Conservation (phyloP, 2,113 vertebrate genomes). For the Serinus canaria region DNA sequence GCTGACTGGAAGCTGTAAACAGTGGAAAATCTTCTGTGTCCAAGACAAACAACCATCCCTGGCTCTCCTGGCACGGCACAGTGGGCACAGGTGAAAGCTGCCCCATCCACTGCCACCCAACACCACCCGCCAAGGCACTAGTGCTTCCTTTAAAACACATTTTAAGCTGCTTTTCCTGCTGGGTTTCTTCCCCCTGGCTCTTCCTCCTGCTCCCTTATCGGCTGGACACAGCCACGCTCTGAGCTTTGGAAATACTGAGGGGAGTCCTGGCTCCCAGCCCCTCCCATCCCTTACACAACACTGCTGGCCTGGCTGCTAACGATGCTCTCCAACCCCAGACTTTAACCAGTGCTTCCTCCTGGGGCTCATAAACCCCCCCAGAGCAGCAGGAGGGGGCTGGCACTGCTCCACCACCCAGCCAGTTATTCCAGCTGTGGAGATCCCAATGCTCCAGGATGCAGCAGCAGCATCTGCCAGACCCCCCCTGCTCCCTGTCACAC, state of each 20-base stretch:
- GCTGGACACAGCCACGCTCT: background rate
- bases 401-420: background rate
- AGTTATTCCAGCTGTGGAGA: constrained; percentile 2
- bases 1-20: background rate
- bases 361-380: background rate
- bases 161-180: background rate
- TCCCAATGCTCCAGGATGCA: background rate
- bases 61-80: background rate
- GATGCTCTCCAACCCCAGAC: background rate
- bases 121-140: background rate
- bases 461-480: background rate
- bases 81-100: background rate
- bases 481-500: background rate
- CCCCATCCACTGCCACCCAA: background rate
- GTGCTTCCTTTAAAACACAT: background rate
- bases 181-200: background rate
- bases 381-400: background rate
- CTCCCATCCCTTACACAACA: background rate
- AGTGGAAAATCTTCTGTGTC: background rate
- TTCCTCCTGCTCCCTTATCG: background rate
- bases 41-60: background rate
- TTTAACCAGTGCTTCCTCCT: background rate
- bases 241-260: background rate
- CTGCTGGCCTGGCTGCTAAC: background rate
- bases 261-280: background rate